Conservation (phyloP, 2,797 vertebrate genomes). For the Halcyon leucocephala region DNA sequence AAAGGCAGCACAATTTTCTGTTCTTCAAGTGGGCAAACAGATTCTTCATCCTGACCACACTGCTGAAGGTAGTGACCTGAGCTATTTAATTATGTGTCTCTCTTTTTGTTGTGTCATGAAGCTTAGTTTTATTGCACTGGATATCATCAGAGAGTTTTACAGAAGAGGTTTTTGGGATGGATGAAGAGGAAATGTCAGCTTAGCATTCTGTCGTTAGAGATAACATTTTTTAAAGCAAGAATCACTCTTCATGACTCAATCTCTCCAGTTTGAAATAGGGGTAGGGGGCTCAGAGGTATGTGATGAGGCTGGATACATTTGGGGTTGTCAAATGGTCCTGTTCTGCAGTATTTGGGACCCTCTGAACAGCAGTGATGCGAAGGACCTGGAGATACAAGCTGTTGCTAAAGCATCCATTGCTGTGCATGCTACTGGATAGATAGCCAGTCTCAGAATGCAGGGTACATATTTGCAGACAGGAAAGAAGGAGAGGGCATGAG, state of each 20-base stretch:
- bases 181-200: not conserved
- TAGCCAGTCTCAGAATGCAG: not conserved
- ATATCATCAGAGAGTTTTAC: not conserved
- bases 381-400: not conserved
- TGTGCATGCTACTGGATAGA: not conserved
- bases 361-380: not conserved
- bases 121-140: not conserved
- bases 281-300: not conserved
- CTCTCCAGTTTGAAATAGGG: not conserved
- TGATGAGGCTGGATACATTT: not conserved
- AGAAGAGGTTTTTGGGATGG: not conserved
- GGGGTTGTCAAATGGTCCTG: not conserved
- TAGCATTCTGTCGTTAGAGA: not conserved
- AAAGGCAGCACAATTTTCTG: not conserved
- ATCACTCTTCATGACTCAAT: not conserved
- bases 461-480: not conserved
- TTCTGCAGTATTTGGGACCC: accelerated
- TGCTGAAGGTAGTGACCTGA: not conserved
- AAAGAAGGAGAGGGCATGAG: not conserved
- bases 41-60: not conserved
- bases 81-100: not conserved
- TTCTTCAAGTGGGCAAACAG: not conserved
- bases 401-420: not conserved
- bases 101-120: not conserved
- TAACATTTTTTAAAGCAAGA: not conserved